Conservation (phyloP, 2,113 vertebrate species). For the Caranx ignobilis region DNA sequence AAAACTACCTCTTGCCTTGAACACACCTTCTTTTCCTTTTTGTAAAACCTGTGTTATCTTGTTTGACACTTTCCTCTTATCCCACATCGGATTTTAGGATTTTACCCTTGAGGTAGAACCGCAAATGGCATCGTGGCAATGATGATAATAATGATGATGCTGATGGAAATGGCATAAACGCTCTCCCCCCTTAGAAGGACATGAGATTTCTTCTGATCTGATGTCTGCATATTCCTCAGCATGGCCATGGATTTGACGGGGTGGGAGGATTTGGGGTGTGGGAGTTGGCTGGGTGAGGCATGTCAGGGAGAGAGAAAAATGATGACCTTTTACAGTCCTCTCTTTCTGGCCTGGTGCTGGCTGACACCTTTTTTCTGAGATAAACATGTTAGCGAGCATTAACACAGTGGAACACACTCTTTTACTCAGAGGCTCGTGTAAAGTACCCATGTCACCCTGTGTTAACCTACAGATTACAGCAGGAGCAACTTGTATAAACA, state of each 20-base stretch:
- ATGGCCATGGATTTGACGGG: slow-evolving; percentile 62
- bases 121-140: slow-evolving; percentile 77
- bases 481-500: slow-evolving; percentile 31
- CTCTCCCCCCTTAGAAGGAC: slow-evolving; percentile 61
- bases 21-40: slow-evolving; percentile 2
- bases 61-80: slow-evolving; percentile 69
- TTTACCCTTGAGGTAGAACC: slow-evolving; percentile 87
- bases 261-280: not conserved
- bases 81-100: slow-evolving; percentile 82
- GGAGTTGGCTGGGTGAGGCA: slow-evolving; percentile 60
- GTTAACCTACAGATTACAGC: slow-evolving; percentile 42
- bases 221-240: slow-evolving; percentile 68
- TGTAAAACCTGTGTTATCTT: slow-evolving; percentile 66
- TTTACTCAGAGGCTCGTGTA: not conserved
- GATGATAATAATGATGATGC: slow-evolving; percentile 55
- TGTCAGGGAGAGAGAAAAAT: slow-evolving; percentile 53
- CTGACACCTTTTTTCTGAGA: slow-evolving; percentile 73
- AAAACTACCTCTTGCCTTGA: slow-evolving; percentile 28
- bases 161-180: slow-evolving; percentile 70
- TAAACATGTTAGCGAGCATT: not conserved
- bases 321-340: slow-evolving; percentile 25
- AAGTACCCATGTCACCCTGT: not conserved
- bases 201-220: slow-evolving; percentile 63
- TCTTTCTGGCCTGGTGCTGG: slow-evolving; percentile 32
- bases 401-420: not conserved